Percentiles rank a stretch among this genome's conserved stretches.
Conservation (phyloP, 2,113 vertebrate species). For the Aix galericulata region DNA sequence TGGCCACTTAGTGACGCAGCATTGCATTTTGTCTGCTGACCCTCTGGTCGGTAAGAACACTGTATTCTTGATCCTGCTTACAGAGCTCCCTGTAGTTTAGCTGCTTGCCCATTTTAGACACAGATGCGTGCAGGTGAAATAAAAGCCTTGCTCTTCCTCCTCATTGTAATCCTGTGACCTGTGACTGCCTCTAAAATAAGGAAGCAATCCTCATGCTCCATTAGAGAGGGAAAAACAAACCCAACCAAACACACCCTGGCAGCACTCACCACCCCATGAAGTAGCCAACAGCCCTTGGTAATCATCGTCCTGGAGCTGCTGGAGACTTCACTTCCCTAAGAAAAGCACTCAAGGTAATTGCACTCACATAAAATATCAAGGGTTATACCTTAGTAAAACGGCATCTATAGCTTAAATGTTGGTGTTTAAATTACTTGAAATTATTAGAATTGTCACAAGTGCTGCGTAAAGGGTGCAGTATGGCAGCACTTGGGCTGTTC, state of each 20-base stretch:
- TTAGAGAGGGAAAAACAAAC: not conserved
- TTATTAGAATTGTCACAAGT: not conserved
- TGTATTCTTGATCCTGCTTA: not conserved
- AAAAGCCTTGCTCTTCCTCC: not conserved
- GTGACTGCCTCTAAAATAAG: not conserved
- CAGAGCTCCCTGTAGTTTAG: accelerated
- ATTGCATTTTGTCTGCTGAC: not conserved
- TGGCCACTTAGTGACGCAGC: not conserved
- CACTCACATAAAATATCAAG: not conserved
- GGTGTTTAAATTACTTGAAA: not conserved
- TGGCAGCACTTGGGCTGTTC: accelerated
- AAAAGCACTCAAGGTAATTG: not conserved
- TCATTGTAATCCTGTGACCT: not conserved
- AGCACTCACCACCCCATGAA: not conserved
- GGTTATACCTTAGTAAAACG: not conserved
- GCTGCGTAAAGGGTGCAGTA: not conserved
- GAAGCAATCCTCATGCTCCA: not conserved
- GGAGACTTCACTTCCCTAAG: not conserved
- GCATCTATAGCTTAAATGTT: not conserved
- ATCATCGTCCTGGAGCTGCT: not conserved
- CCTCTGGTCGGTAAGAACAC: not conserved
- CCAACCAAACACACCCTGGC: not conserved
- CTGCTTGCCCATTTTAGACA: not conserved
- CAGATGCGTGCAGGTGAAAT: not conserved
- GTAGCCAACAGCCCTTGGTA: accelerated